These are phyloP conservation scores for Onychorhynchus coronatus DNA, from an alignment of 2,113 vertebrate species.

Conservation along the genomic window DNA sequence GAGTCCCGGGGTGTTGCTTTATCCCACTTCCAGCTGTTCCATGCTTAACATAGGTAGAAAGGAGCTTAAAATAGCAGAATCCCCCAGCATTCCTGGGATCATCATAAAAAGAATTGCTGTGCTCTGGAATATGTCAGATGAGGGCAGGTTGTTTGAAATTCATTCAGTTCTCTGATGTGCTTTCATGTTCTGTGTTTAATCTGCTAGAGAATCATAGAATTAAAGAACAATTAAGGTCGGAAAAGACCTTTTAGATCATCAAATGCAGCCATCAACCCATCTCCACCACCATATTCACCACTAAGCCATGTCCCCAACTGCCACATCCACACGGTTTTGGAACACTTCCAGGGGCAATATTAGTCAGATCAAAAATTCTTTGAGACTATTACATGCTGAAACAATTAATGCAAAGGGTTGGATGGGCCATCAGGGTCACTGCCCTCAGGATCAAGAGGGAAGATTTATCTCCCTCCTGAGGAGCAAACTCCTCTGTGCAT, in stretches of 20 bases:
- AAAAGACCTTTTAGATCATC: background rate
- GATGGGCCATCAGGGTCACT: too few species aligned
- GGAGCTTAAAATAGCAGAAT: background rate
- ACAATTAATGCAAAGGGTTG: background rate
- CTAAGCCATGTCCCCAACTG: background rate
- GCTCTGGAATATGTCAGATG: background rate
- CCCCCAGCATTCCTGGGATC: background rate
- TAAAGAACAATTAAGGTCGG: background rate
- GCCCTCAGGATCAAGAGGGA: background rate
- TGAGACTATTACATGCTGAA: background rate
- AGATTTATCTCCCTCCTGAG: background rate
- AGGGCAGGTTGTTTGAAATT: background rate
- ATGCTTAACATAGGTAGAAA: background rate
- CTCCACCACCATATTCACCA: background rate
- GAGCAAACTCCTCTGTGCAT: background rate
- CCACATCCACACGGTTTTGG: fast-evolving
- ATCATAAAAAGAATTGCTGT: background rate
- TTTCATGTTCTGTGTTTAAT: background rate
- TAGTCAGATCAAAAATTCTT: background rate
- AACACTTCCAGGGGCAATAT: background rate
- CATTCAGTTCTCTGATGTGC: fast-evolving
- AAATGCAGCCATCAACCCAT: background rate
- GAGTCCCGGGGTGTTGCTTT: background rate
- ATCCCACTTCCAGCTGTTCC: background rate
- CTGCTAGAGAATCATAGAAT: background rate